These are phyloP conservation scores for Scaptomyza polygonia DNA, from an alignment of 2,888 invertebrate genomes.

Conservation along the genomic window DNA sequence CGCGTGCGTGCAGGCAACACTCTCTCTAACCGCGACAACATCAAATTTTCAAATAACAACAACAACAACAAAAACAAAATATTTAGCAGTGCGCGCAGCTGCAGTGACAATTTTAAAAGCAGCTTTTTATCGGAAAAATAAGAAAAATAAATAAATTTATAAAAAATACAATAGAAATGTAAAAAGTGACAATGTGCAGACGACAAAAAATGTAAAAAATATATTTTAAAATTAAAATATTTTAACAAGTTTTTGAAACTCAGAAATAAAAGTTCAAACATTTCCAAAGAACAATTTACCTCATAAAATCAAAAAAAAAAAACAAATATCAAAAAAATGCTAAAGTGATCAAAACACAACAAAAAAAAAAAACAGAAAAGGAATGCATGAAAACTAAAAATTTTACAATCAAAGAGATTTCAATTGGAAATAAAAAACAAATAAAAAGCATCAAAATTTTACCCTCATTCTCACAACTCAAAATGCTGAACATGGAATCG, in stretches of 20 bases:
- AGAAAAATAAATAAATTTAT: slow-evolving; percentile 7
- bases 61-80: slow-evolving; percentile 34
- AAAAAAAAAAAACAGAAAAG: background rate
- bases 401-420: slow-evolving; percentile 10
- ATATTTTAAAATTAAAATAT: slow-evolving; percentile 5
- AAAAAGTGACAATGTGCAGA: slow-evolving; percentile 27
- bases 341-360: background rate
- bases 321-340: slow-evolving; percentile 3
- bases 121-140: background rate
- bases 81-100: slow-evolving; percentile 53
- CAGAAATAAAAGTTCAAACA: slow-evolving; percentile 33
- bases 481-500: slow-evolving; percentile 85
- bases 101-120: slow-evolving; percentile 32
- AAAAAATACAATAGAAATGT: slow-evolving; percentile 26
- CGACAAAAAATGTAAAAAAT: slow-evolving; percentile 10
- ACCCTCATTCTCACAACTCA: slow-evolving; percentile 81
- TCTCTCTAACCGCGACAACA: slow-evolving; percentile 50
- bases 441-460: slow-evolving; percentile 80
- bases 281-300: slow-evolving; percentile 67
- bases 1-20: slow-evolving; percentile 82
- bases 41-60: slow-evolving; percentile 31
- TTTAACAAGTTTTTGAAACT: slow-evolving; percentile 6
- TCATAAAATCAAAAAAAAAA: slow-evolving; percentile 25
- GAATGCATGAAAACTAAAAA: background rate
- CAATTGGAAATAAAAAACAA: slow-evolving; percentile 3